These are phyloP conservation scores for Marisa cornuarietis DNA, from an alignment of 1,140 invertebrate species.

Conservation along the genomic window DNA sequence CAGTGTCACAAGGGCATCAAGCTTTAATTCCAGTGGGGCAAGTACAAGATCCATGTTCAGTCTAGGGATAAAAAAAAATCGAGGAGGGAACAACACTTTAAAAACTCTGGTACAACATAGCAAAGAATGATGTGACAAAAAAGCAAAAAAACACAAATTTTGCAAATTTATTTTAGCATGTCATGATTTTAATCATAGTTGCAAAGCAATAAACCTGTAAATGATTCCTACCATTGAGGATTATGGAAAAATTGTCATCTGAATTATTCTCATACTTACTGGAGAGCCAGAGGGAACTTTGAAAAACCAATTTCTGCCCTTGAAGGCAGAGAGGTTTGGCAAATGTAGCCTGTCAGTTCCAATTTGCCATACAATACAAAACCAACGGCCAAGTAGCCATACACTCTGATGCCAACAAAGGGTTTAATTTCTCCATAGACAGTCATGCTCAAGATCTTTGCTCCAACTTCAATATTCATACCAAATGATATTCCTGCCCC, in stretches of 20 bases:
- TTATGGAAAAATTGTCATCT: background rate
- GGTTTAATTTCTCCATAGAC: constrained; percentile 28
- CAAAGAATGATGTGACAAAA: too few relatives aligned
- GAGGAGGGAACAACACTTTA: too few relatives aligned
- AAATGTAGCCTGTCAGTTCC: constrained; percentile 39
- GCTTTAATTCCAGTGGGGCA: constrained; percentile 34
- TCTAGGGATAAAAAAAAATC: constrained; percentile 16
- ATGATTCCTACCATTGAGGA: too few relatives aligned
- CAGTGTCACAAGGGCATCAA: constrained; percentile 43
- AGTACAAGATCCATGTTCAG: constrained; percentile 45
- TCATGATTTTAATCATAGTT: too few relatives aligned
- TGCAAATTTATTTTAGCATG: too few relatives aligned
- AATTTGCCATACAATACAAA: constrained; percentile 40
- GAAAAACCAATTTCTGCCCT: constrained; percentile 43
- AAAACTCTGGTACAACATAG: too few relatives aligned
- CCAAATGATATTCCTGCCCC: constrained; percentile 44
- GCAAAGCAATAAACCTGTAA: too few relatives aligned
- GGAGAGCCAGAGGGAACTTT: constrained; percentile 47
- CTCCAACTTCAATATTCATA: constrained; percentile 36
- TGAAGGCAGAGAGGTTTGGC: constrained; percentile 41
- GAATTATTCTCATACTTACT: constrained; percentile 32
- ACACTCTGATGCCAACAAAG: constrained; percentile 33
- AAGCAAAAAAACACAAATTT: too few relatives aligned
- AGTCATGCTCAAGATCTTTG: constrained; percentile 38
- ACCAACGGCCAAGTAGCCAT: constrained; percentile 23